phyloP scores from a whole-genome alignment of 2,888 invertebrate species.

The Scaptodrosophila latifasciaeformis region DNA sequence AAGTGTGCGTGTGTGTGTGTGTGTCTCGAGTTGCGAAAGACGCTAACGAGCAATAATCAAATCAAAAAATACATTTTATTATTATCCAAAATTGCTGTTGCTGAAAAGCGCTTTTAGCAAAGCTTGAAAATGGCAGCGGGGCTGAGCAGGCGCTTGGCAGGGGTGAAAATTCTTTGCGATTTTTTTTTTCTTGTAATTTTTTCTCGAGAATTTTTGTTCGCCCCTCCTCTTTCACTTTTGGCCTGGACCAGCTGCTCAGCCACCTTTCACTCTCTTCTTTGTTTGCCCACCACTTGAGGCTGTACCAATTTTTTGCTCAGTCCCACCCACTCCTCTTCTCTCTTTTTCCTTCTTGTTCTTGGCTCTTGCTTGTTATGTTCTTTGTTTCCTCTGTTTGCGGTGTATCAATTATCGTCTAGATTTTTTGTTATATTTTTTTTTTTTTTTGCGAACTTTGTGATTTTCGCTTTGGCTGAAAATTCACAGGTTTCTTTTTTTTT shows the following conservation, averaged over 20 bases:
- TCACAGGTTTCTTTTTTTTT: constrained; percentile 30
- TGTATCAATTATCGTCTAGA: neutral
- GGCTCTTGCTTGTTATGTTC: too few species aligned
- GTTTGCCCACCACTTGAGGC: too few species aligned
- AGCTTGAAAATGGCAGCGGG: constrained; percentile 9
- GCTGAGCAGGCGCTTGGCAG: neutral
- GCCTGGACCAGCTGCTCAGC: too few species aligned
- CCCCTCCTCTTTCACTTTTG: too few species aligned
- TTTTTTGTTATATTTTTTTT: constrained; percentile 4
- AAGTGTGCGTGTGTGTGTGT: constrained; percentile 2
- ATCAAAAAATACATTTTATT: constrained; percentile 62
- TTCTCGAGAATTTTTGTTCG: too few species aligned
- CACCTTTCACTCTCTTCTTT: too few species aligned
- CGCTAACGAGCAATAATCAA: constrained; percentile 67
- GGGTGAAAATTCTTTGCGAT: neutral
- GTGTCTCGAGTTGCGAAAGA: neutral
- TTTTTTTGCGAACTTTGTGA: neutral
- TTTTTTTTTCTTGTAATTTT: neutral
- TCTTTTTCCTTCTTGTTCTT: too few species aligned
- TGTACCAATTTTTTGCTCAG: too few species aligned
- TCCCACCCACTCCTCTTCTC: too few species aligned
- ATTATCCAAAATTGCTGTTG: constrained; percentile 24
- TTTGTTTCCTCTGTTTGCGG: too few species aligned
- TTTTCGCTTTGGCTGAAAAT: neutral
- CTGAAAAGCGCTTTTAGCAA: constrained; percentile 27